Evolutionary conservation across 2,888 invertebrate genomes (phyloP).

Genomic region (Aproaerema taeniolella): DNA sequence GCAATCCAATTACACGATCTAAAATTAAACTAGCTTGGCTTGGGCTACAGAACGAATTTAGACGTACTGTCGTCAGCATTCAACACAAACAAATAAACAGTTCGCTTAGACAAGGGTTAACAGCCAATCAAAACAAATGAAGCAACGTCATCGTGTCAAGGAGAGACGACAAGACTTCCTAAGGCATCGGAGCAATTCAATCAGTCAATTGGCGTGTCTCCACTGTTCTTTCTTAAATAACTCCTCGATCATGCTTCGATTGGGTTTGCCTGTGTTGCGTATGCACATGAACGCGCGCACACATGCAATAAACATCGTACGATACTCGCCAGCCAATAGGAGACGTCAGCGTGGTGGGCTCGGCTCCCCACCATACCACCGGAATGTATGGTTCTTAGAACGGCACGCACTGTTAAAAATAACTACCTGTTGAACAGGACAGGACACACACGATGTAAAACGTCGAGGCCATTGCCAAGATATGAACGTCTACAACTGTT

Average conservation of each 20-base stretch:
- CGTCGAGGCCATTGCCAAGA: slow-evolving; percentile 57
- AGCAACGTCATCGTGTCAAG: slow-evolving; percentile 43
- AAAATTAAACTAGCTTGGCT: slow-evolving; percentile 2
- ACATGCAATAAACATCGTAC: slow-evolving; percentile 63
- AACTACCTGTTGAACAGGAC: slow-evolving; percentile 64
- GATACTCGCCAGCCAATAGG: slow-evolving; percentile 61
- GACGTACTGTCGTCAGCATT: background rate
- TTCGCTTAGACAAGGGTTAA: slow-evolving; percentile 23
- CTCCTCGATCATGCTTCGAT: slow-evolving; percentile 54
- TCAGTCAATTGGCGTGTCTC: slow-evolving; percentile 45
- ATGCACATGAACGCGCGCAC: slow-evolving; percentile 42
- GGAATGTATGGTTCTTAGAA: slow-evolving; percentile 67
- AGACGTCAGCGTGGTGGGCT: slow-evolving; percentile 60
- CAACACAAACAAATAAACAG: slow-evolving; percentile 15
- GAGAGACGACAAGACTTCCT: slow-evolving; percentile 55
- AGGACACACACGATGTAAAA: slow-evolving; percentile 44
- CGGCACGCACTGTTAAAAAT: slow-evolving; percentile 71
- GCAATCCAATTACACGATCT: background rate
- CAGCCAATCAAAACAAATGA: slow-evolving; percentile 39
- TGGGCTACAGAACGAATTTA: background rate
- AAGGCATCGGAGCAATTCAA: slow-evolving; percentile 63
- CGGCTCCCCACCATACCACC: slow-evolving; percentile 62
- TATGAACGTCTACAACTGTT: slow-evolving; percentile 20
- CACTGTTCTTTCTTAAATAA: slow-evolving; percentile 56
- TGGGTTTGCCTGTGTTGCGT: slow-evolving; percentile 44